Evolutionary conservation across 2,113 vertebrate species (phyloP), one percentile per base, ranked within the genome.

Genomic region (Micronycteris hirsuta): DNA sequence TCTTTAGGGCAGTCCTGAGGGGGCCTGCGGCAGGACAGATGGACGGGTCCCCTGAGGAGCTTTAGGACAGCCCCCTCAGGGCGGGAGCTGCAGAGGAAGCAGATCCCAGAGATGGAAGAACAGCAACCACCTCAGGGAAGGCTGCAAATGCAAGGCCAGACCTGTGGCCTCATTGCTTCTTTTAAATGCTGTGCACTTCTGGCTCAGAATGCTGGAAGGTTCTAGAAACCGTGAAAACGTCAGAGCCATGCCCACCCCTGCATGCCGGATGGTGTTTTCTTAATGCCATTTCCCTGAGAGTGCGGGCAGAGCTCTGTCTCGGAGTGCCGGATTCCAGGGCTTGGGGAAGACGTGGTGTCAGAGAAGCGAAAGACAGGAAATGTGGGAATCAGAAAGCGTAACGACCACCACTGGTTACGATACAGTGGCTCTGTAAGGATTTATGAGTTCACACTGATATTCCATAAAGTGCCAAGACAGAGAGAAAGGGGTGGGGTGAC

Each of bases 111-210:
- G 13, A 33, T 1, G 4, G 13, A 52, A 45, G 10, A 20, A n/a
- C 0, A 56, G 38, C 17, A 16, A 84, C 26, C 12, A 5, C 33
- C 41, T 41, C 52, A 28, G 43, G 20, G 67, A 7, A 49, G 83
- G 41, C 41, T 5, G 28, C 5, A 24, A 41, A 36, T 24, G 41
- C 1, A 36, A 0, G 19, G 3, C 31, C 67, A 12, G 38, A 73
- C 26, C 31, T 80, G 7, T 0, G 28, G 45, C 33, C 26, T 19
- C 12, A 26, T 0, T 38, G 38, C 4, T 68, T 86, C 49, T 52
- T 93, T 92, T 52, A 81, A 36, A 76, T 5, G 41, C 26, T 28
- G 22, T 16, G 22, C 3, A 17, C 24, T 71, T 19, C 10, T 28
- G 81, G 52, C n/a, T 87, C n/a, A 17, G 36, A 82, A 81, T 3